Evolutionary conservation across 2,888 invertebrate species (phyloP).

Genomic region (Conomelus anceps): DNA sequence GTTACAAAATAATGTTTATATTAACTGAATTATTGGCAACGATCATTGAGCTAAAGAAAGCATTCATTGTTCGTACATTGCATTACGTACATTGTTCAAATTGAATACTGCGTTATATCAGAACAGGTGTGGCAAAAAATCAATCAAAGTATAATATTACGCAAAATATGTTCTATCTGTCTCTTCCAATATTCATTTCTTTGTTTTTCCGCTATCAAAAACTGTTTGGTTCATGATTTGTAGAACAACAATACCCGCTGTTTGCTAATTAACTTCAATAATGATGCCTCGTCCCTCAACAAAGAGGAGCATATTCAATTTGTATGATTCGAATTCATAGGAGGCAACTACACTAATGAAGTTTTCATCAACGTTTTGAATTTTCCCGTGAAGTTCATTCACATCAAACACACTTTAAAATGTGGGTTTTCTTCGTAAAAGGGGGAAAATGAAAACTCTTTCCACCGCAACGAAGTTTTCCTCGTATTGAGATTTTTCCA

Average conservation of each 20-base stretch:
- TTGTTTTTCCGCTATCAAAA: neutral
- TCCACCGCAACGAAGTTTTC: too few relatives aligned
- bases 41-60: too few relatives aligned
- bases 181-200: neutral
- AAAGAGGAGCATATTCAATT: neutral
- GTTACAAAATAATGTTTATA: too few relatives aligned
- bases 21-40: too few relatives aligned
- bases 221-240: neutral
- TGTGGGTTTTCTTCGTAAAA: neutral
- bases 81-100: too few relatives aligned
- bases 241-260: neutral
- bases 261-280: neutral
- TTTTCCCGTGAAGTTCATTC: neutral
- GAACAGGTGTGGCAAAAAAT: neutral
- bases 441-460: neutral
- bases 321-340: neutral
- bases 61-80: too few relatives aligned
- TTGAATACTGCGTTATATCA: too few relatives aligned
- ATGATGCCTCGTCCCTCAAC: neutral
- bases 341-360: neutral
- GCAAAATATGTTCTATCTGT: neutral
- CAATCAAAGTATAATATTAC: neutral
- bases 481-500: neutral
- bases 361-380: neutral
- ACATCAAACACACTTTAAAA: neutral